Evolutionary conservation across 2,113 vertebrate genomes (phyloP).

Genomic region (Melanostigma gelatinosum): DNA sequence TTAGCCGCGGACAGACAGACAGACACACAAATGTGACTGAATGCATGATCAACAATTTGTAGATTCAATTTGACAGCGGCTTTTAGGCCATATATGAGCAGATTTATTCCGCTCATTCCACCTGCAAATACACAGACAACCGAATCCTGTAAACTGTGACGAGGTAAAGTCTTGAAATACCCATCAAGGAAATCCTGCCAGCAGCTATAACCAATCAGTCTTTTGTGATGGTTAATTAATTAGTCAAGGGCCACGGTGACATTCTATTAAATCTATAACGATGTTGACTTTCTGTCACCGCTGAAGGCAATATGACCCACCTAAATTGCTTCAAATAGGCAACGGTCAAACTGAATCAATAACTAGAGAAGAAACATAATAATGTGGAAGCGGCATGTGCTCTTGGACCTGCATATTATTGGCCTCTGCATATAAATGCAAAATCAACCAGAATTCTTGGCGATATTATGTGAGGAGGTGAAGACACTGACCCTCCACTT

Average conservation of each 20-base stretch:
- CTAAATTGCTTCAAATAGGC: slow-evolving; percentile 30
- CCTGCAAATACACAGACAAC: neutral
- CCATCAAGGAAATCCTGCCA: neutral
- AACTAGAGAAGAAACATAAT: slow-evolving; percentile 22
- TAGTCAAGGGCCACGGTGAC: slow-evolving; percentile 31
- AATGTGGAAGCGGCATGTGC: neutral
- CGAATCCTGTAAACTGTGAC: neutral
- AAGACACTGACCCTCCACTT: slow-evolving; percentile 49
- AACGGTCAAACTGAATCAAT: slow-evolving; percentile 49
- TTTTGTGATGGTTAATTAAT: slow-evolving; percentile 56
- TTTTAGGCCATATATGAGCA: neutral
- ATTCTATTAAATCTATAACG: slow-evolving; percentile 39
- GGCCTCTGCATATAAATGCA: slow-evolving; percentile 57
- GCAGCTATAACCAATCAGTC: slow-evolving; percentile 44
- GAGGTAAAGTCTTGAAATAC: neutral
- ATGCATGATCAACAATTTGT: neutral
- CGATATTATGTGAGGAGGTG: slow-evolving; percentile 36
- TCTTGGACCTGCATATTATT: slow-evolving; percentile 31
- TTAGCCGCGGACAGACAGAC: neutral
- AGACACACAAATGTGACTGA: neutral
- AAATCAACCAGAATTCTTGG: slow-evolving; percentile 40
- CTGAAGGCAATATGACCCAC: slow-evolving; percentile 14
- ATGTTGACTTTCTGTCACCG: slow-evolving; percentile 1
- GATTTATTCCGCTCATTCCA: neutral
- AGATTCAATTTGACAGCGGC: neutral